Evolutionary conservation across 2,888 invertebrate genomes (phyloP), one percentile per base, ranked within the genome.

Genomic region (Drosophila mimetica): DNA sequence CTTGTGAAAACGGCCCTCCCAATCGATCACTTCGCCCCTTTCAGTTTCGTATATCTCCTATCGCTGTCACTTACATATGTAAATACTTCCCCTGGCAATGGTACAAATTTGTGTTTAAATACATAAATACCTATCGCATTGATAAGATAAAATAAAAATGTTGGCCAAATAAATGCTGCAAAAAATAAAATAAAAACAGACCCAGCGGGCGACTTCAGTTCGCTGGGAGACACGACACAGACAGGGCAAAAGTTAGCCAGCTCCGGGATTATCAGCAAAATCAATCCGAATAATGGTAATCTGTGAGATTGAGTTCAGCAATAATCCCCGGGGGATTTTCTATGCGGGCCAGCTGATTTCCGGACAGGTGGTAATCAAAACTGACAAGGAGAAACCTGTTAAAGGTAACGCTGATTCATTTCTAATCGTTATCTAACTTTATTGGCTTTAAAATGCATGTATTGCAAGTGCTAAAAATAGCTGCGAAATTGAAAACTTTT

Each of bases 311-410:
- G 61, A 79, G 6, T 91, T 91, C 47, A 84, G 86, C 28, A 83
- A 90, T 22, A 91, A 90, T 82, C 74, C 87, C 2, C 61, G 75
- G 52, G 89, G 89, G 3, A 82, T 86, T 20, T 91, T 82, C 59
- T 91, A 86, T 71, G 86, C 89, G 32, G 91, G 91, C 0, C 90
- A 91, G 75, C 66, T 85, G 2, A 63, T 91, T 14, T 76, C 77
- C 1, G 89, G 89, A 6, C 76, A 71, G 55, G 72, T 90, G 14
- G 57, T 77, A 3, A 50, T 90, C 3, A 80, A 70, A 18, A 61
- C 79, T 14, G 87, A 89, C 44, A 79, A 83, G 71, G 42, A 51
- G 0, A 87, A 87, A 66, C 71, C 73, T 16, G 78, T 80, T 2
- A 75, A 84, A 72, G 83, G 84, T 90, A 55, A 25, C 25, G 39